Conservation (phyloP, 2,113 vertebrate genomes). For the Dipodomys spectabilis region DNA sequence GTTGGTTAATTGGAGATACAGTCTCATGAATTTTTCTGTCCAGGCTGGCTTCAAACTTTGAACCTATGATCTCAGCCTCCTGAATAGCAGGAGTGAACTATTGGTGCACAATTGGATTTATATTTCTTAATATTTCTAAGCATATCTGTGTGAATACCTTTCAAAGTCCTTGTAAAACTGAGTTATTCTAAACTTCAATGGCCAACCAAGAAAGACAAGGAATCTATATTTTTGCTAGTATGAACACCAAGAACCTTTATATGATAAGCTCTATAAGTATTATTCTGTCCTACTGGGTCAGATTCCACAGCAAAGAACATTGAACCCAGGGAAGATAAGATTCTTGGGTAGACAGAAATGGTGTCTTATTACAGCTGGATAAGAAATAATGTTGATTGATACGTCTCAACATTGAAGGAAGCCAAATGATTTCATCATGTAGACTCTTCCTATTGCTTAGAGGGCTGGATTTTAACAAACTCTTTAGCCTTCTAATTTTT, state of each 20-base stretch:
- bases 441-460: not conserved
- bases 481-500: not conserved
- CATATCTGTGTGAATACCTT: not conserved
- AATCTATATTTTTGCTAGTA: not conserved
- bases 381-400: not conserved
- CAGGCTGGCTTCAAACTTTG: too few species aligned
- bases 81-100: too few species aligned
- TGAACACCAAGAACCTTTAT: not conserved
- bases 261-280: not conserved
- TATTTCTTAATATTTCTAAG: conserved; percentile 34
- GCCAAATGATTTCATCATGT: not conserved
- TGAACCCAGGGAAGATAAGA: not conserved
- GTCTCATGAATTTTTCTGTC: too few species aligned
- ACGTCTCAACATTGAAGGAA: not conserved
- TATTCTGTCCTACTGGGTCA: not conserved
- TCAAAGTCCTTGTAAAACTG: not conserved
- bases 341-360: not conserved
- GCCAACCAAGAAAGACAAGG: not conserved
- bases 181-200: not conserved
- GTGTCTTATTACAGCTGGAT: not conserved
- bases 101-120: not conserved
- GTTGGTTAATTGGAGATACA: too few species aligned
- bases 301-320: not conserved
- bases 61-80: too few species aligned
- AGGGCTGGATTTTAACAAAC: not conserved